These are phyloP conservation scores for Hepsetus odoe DNA, from an alignment of 2,113 vertebrate species.

Conservation along the genomic window DNA sequence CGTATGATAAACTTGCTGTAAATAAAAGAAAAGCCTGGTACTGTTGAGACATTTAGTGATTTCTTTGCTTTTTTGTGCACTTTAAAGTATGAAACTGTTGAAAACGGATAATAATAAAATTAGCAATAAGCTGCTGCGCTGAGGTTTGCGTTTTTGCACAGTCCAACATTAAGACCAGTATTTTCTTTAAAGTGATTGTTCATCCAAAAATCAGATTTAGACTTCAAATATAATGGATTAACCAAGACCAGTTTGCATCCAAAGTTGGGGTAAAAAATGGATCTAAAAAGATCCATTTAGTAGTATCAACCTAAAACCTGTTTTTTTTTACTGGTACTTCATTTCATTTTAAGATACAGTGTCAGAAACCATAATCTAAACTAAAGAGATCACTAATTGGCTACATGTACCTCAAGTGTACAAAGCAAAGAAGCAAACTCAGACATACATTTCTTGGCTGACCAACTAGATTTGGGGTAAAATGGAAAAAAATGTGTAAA, in stretches of 20 bases:
- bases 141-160: neutral
- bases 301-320: no score
- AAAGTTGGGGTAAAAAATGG: neutral
- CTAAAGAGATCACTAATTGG: no score
- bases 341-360: neutral
- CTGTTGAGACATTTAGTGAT: neutral
- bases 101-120: constrained; percentile 1
- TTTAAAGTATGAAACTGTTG: neutral
- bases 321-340: neutral
- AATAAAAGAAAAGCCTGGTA: neutral
- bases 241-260: neutral
- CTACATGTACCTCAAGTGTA: neutral
- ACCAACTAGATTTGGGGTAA: neutral
- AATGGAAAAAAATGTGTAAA: neutral
- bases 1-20: neutral
- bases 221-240: neutral
- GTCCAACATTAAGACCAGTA: constrained; percentile 5
- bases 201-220: neutral
- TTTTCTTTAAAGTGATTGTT: neutral
- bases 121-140: neutral
- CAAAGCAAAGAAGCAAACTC: neutral
- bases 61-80: neutral
- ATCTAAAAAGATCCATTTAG: no score
- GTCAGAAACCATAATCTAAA: neutral
- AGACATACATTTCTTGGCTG: neutral